Evolutionary conservation across 2,888 invertebrate species (phyloP).

Genomic region (Cephus sareptanus): DNA sequence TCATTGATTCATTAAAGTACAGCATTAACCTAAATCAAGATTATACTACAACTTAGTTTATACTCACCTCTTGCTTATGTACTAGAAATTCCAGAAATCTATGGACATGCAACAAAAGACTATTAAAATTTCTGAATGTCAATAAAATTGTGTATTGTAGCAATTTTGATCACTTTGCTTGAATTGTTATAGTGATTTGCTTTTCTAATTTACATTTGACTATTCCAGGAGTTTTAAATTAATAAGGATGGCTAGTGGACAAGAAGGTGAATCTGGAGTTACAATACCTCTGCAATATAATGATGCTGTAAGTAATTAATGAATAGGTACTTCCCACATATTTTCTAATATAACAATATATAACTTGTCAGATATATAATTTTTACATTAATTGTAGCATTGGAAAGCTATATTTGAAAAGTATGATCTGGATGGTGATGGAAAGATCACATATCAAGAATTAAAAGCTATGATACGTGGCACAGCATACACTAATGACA

Average conservation of each 20-base stretch:
- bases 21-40: not conserved
- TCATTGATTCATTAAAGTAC: not conserved
- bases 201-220: conserved; percentile 10
- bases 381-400: conserved; percentile 52
- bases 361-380: conserved; percentile 6
- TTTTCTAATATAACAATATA: conserved; percentile 8
- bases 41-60: not conserved
- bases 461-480: conserved; percentile 73
- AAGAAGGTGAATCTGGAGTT: conserved; percentile 56
- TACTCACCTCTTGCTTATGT: not conserved
- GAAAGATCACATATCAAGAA: conserved; percentile 76
- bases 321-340: not conserved
- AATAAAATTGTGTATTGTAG: conserved; percentile 18
- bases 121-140: not conserved
- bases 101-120: not conserved
- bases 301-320: conserved; percentile 52
- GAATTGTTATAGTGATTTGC: not conserved
- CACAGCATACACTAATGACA: conserved; percentile 74
- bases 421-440: conserved; percentile 80
- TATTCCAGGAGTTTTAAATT: conserved; percentile 51
- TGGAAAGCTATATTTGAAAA: conserved; percentile 63
- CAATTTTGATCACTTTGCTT: not conserved
- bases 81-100: not conserved
- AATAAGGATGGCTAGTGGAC: conserved; percentile 57
- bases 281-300: conserved; percentile 61